Conservation (phyloP, 2,797 vertebrate genomes). For the Pampus argenteus region DNA sequence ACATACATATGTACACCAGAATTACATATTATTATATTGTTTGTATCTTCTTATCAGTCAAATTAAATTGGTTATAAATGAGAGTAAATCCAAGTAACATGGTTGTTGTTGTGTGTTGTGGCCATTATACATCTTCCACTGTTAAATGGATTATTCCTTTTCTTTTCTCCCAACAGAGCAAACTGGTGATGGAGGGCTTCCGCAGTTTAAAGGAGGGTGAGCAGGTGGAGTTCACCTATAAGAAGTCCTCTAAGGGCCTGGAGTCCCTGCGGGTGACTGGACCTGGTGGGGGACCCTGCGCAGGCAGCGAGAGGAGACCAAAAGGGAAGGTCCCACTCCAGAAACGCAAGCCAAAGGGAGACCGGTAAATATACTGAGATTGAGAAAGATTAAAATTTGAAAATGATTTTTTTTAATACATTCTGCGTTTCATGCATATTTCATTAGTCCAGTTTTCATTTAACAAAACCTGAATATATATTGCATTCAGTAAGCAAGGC, state of each 20-base stretch:
- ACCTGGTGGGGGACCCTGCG: constrained; percentile 92
- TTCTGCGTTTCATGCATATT: neutral
- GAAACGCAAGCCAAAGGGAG: constrained; percentile 96
- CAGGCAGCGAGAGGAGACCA: constrained; percentile 94
- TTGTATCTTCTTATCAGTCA: neutral
- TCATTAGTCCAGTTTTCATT: neutral
- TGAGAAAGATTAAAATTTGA: neutral
- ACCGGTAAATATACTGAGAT: constrained; percentile 85
- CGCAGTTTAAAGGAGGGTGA: constrained; percentile 98
- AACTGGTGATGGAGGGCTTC: constrained; percentile 99
- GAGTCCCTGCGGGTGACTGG: constrained; percentile 95
- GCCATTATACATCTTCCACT: constrained; percentile 14
- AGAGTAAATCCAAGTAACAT: neutral
- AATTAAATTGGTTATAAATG: neutral
- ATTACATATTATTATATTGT: constrained; percentile 1
- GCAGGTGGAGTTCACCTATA: constrained; percentile 96
- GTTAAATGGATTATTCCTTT: constrained; percentile 43
- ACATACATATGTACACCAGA: neutral
- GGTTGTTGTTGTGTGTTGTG: too few relatives aligned
- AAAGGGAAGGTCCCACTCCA: constrained; percentile 92
- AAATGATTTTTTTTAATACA: neutral
- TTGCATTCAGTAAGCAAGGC: constrained; percentile 10
- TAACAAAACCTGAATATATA: constrained; percentile 11
- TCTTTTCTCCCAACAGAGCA: constrained; percentile 86
- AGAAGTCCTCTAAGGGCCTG: constrained; percentile 96